phyloP scores from a whole-genome alignment of 64 coral and sea anemone genomes.

The Stylophora pistillata region DNA sequence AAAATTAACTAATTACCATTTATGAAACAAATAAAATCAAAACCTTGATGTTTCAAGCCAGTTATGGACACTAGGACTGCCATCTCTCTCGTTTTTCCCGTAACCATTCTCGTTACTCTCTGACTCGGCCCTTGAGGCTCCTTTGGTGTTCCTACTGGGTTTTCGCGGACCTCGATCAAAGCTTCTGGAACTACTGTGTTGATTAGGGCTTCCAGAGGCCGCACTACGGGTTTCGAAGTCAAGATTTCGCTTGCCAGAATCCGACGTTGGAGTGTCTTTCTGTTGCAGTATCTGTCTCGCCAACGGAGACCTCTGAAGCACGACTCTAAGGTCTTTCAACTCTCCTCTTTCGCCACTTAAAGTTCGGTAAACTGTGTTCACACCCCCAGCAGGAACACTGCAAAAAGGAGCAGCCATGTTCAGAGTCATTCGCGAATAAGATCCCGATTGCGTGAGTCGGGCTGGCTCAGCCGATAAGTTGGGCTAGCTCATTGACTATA shows the following conservation, averaged over 20 bases:
- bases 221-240: not conserved
- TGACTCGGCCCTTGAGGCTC: slow-evolving; percentile 28
- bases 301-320: slow-evolving; percentile 4
- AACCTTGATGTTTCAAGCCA: slow-evolving; percentile 34
- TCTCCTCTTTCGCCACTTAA: slow-evolving; percentile 13
- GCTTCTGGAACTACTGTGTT: slow-evolving; percentile 24
- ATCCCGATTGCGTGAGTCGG: no score
- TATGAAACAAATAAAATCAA: slow-evolving; percentile 1
- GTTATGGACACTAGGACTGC: not conserved
- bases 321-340: slow-evolving; percentile 29
- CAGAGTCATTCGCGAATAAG: not conserved
- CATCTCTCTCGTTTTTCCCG: not conserved
- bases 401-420: slow-evolving; percentile 45
- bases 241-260: slow-evolving; percentile 24
- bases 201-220: slow-evolving; percentile 4
- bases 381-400: slow-evolving; percentile 2
- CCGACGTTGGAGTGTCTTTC: not conserved
- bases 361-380: slow-evolving; percentile 3
- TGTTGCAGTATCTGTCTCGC: not conserved
- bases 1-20: no score
- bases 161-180: slow-evolving; percentile 18
- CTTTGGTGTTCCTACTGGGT: not conserved
- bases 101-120: slow-evolving; percentile 6
- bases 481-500: no score
- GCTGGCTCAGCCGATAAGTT: no score